These are phyloP conservation scores for Pelagia noctiluca DNA, from an alignment of 30 jellyfish, hydroid and myxozoan species.

Conservation along the genomic window DNA sequence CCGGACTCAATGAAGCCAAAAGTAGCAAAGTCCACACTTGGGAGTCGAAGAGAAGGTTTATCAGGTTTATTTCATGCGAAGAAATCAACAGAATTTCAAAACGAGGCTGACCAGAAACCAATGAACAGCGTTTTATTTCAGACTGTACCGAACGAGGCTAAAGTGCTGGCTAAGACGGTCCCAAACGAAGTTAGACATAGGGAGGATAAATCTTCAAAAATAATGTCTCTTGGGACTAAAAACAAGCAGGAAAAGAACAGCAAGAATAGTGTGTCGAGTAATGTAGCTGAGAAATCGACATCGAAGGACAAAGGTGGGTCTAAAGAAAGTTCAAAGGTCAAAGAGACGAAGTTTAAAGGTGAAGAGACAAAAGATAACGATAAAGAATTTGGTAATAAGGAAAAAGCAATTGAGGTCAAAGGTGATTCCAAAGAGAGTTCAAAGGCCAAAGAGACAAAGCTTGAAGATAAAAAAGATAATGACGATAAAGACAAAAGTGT, in stretches of 20 bases:
- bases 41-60: slow-evolving; percentile 21
- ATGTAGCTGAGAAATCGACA: not conserved
- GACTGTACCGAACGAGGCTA: slow-evolving; percentile 67
- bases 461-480: slow-evolving; percentile 1
- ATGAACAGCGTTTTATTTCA: not conserved
- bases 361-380: slow-evolving; percentile 1
- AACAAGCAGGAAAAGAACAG: slow-evolving; percentile 41
- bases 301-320: not conserved
- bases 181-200: slow-evolving; percentile 38
- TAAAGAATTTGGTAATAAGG: too few species aligned
- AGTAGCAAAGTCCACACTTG: slow-evolving; percentile 29
- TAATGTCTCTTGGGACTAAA: slow-evolving; percentile 21
- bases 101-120: slow-evolving; percentile 6
- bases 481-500: not conserved
- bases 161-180: not conserved
- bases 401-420: not conserved
- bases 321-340: not conserved
- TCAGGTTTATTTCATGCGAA: slow-evolving; percentile 7
- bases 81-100: too few species aligned
- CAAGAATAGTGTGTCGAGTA: slow-evolving; percentile 48
- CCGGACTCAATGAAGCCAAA: slow-evolving; percentile 31
- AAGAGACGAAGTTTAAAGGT: slow-evolving; percentile 1
- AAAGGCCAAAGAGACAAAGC: not conserved
- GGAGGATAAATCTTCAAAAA: slow-evolving; percentile 4
- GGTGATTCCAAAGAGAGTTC: not conserved